Evolutionary conservation across 2,888 invertebrate species (phyloP).

Genomic region (Agrilus biguttatus): DNA sequence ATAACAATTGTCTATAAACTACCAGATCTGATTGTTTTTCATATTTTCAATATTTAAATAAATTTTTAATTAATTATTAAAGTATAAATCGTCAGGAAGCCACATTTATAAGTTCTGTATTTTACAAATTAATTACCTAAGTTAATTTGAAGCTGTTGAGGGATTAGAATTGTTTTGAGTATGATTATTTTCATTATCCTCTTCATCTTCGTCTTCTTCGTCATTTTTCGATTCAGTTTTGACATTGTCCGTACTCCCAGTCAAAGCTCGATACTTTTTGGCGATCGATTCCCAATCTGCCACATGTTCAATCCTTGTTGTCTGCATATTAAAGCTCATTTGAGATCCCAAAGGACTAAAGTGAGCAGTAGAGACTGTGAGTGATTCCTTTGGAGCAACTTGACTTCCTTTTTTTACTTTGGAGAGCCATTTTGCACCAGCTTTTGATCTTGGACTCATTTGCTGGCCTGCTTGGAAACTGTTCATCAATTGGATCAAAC

Average conservation of each 20-base stretch:
- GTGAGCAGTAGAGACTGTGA: conserved; percentile 65
- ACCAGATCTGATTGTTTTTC: too few species aligned
- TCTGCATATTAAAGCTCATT: conserved; percentile 61
- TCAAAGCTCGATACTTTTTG: conserved; percentile 70
- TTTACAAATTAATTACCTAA: conserved; percentile 1
- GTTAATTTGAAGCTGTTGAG: not conserved
- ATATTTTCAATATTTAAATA: too few species aligned
- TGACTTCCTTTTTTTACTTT: conserved; percentile 71
- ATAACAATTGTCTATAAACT: too few species aligned
- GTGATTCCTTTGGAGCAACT: conserved; percentile 67
- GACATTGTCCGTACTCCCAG: conserved; percentile 45
- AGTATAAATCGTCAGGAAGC: too few species aligned
- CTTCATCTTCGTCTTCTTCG: conserved; percentile 24
- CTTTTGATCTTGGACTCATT: conserved; percentile 71
- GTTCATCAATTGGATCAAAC: conserved; percentile 69
- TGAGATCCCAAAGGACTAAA: conserved; percentile 75
- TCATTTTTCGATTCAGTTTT: conserved; percentile 25
- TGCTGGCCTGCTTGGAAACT: conserved; percentile 51
- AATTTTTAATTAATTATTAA: too few species aligned
- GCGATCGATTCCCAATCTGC: conserved; percentile 86
- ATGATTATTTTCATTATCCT: conserved; percentile 10
- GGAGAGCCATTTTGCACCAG: conserved; percentile 78
- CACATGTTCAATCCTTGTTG: conserved; percentile 72
- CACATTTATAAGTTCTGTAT: not conserved
- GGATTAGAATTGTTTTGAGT: conserved; percentile 16